These are phyloP conservation scores for Patella depressa DNA, from an alignment of 2,888 invertebrate genomes.

Conservation along the genomic window DNA sequence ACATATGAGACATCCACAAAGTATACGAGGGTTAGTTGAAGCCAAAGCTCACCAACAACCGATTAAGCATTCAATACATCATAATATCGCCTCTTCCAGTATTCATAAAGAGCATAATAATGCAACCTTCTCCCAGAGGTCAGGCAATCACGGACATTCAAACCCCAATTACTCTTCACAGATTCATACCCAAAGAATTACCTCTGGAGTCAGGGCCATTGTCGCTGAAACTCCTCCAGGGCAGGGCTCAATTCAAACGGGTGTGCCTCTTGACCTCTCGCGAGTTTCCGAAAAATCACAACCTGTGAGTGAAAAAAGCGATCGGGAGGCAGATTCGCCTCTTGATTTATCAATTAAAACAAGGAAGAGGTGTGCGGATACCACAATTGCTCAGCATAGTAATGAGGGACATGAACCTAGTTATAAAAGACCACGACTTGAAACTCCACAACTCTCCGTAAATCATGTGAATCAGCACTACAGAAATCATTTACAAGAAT, in stretches of 20 bases:
- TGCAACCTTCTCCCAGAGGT: background rate
- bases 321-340: slow-evolving; percentile 23
- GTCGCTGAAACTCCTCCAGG: background rate
- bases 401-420: background rate
- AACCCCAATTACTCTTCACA: background rate
- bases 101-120: slow-evolving; percentile 2
- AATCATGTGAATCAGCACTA: background rate
- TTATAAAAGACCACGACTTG: background rate
- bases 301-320: background rate
- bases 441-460: background rate
- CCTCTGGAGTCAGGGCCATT: background rate
- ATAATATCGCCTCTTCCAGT: background rate
- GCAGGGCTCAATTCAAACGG: slow-evolving; percentile 13
- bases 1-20: no score
- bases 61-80: no score
- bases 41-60: no score
- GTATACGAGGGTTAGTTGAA: no score
- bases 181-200: background rate
- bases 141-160: background rate
- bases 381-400: slow-evolving; percentile 16
- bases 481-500: background rate
- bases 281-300: slow-evolving; percentile 5
- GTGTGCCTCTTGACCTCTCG: slow-evolving; percentile 26
- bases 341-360: slow-evolving; percentile 32
- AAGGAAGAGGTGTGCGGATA: slow-evolving; percentile 29